Conservation (phyloP, 2,888 invertebrate genomes). For the Argyra leucocephala region DNA sequence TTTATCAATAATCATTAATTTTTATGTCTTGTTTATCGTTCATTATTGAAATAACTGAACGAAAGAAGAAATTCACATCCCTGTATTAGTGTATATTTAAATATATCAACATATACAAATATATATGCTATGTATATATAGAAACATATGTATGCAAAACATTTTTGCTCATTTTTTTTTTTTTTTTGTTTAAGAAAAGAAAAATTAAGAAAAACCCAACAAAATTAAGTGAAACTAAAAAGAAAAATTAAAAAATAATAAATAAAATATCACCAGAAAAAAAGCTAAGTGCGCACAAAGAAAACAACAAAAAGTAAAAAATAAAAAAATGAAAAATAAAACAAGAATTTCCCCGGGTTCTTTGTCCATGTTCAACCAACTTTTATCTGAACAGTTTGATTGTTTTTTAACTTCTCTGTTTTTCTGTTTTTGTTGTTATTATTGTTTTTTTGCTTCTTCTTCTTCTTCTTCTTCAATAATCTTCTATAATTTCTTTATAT, state of each 20-base stretch:
- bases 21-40: constrained; percentile 11
- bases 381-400: background rate
- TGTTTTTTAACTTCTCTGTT: background rate
- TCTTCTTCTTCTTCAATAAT: background rate
- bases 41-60: constrained; percentile 1
- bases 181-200: background rate
- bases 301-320: background rate
- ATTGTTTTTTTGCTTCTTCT: background rate
- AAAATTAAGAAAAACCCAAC: background rate
- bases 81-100: too few species aligned
- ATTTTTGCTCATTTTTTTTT: too few species aligned
- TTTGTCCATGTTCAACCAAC: background rate
- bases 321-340: background rate
- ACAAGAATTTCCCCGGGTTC: background rate
- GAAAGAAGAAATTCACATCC: background rate
- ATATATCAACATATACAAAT: too few species aligned
- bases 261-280: background rate
- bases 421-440: too few species aligned
- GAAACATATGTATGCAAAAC: background rate
- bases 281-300: too few species aligned
- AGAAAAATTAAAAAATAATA: background rate
- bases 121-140: background rate
- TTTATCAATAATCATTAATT: constrained; percentile 12
- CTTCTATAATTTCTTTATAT: constrained; percentile 5
- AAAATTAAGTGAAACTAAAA: background rate